Evolutionary conservation across 2,113 vertebrate species (phyloP), one percentile per base, ranked within the genome.

Genomic region (Chauna torquata): DNA sequence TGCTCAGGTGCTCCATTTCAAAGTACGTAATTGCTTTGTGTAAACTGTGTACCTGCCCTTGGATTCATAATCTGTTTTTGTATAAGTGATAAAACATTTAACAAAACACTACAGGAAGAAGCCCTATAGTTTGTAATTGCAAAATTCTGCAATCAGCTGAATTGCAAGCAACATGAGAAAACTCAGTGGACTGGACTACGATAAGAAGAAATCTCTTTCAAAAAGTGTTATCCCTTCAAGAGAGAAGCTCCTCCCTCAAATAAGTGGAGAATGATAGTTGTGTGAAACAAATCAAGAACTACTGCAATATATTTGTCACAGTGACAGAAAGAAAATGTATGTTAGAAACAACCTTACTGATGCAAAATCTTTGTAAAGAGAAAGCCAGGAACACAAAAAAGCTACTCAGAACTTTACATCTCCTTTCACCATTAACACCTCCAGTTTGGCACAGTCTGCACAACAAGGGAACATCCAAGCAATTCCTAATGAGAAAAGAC

Each of bases 81-180:
- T 87, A 79, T 82, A 94, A 95, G 58, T 61, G 28, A 88, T 65
- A 88, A 89, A 94, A 16, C 15, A 52, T 65, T 91, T 96, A 70
- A 52, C 74, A 90, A 52, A 64, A 77, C 34, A 24, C 34, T 78
- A 17, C 47, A 49, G 36, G 64, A 92, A 82, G 55, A 86, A 86
- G 15, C 10, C 30, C 62, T 32, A 55, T 45, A 55, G 49, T 88
- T 69, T 65, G 40, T 61, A 90, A 88, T 71, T 72, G 74, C 71
- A 88, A 88, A 94, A 92, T 47, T 80, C 45, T 64, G 42, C 66
- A 77, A 50, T 58, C 84, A 78, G 45, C 38, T 52, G 8, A 88
- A 89, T 38, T 59, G 28, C 32, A 90, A 92, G 75, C n/a, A 83
- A 65, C 47, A 61, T 3, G 14, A 70, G 59, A 84, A 71, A 81